Base-by-base conservation (phyloP, 1,140 invertebrate genomes). In the Spodoptera frugiperda region DNA sequence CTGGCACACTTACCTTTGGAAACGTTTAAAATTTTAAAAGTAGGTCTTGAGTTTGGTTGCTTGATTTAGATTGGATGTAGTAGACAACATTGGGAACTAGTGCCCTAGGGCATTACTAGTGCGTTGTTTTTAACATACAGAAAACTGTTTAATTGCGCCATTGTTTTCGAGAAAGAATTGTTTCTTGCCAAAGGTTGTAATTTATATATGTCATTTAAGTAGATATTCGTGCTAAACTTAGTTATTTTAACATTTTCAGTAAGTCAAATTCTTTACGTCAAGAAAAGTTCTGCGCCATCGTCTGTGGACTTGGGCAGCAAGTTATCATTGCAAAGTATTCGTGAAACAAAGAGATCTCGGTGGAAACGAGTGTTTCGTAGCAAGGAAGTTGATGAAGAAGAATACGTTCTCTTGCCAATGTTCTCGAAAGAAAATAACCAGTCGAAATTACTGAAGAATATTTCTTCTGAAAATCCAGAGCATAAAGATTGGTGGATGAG, bases 401-500 rank as follows among this genome's bases (percentile, higher is more conserved):
- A 91, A 81, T 87, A 82, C 25, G 83, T 80, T 1, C 74, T 91
- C 15, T 76, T 91, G 0, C 89, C 90, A 1, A 79, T 87, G 44
- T 87, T 83, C 59, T 61, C 70, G 1, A 83, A 74, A 30, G 80
- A 83, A 25, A 83, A 77, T 14, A 74, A 81, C 61, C 63, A 80
- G 9, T 82, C 70, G 1, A 82, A 79, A 53, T 21, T 76, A 12
- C 4, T 73, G 0, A 85, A 80, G 12, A 79, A 81, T 48, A 88
- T 86, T 14, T 63, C 33, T 5, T 84, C 90, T n/a, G 94, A 95
- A 48, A 93, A 95, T 77, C 94, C 95, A 30, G 95, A 94, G 48
- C 89, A 95, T 11, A 86, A 83, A 76, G 96, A 97, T 91, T 98
- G 97, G 97, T 98, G 97, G 97, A 96, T 95, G 67, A 97, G 97